These are phyloP conservation scores for Thaumetopoea pityocampa DNA, from an alignment of 1,140 invertebrate genomes.

Conservation along the genomic window DNA sequence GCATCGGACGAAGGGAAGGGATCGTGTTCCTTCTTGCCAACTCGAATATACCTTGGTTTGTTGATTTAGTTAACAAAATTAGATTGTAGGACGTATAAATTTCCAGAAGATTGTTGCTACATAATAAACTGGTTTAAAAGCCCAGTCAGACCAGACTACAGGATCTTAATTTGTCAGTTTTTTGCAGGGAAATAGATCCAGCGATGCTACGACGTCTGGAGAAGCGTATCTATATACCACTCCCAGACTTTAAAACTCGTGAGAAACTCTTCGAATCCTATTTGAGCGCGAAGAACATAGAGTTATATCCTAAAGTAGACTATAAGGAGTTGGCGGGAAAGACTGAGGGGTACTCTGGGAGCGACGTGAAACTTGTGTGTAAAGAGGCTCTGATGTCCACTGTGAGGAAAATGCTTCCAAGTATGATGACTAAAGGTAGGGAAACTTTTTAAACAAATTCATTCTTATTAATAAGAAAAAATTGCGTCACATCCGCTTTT, in stretches of 20 bases:
- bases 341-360: slow-evolving; percentile 89
- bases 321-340: slow-evolving; percentile 77
- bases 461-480: neutral
- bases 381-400: slow-evolving; percentile 88
- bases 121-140: too few species aligned
- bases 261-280: slow-evolving; percentile 80
- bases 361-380: slow-evolving; percentile 91
- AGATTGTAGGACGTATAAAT: neutral
- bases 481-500: neutral
- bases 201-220: slow-evolving; percentile 92
- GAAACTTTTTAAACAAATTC: neutral
- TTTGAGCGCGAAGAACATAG: slow-evolving; percentile 68
- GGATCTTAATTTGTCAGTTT: too few species aligned
- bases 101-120: neutral
- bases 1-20: slow-evolving; percentile 77
- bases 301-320: slow-evolving; percentile 43
- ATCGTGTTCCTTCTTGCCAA: slow-evolving; percentile 91
- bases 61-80: neutral
- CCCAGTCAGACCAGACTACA: too few species aligned
- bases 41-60: slow-evolving; percentile 93
- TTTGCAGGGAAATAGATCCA: slow-evolving; percentile 88
- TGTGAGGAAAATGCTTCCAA: slow-evolving; percentile 57
- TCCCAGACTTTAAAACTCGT: slow-evolving; percentile 83
- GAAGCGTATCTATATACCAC: slow-evolving; percentile 88
- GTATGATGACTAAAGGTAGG: slow-evolving; percentile 38